These are phyloP conservation scores for Papilio elwesi DNA, from an alignment of 2,888 invertebrate genomes.

Conservation along the genomic window DNA sequence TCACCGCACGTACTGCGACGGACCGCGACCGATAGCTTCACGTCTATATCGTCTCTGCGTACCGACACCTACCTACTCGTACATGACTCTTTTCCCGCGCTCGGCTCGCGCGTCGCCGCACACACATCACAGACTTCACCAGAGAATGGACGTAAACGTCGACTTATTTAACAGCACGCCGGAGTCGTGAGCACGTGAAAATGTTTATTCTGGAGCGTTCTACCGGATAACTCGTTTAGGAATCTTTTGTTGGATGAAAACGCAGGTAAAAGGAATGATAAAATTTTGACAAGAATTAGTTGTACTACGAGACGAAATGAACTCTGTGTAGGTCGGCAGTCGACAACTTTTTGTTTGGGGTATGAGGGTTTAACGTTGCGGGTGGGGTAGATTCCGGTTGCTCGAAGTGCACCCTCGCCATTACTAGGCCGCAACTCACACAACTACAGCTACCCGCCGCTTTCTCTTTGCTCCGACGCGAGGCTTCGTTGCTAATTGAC, in stretches of 20 bases:
- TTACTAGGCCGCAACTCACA: constrained; percentile 64
- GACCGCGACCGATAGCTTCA: constrained; percentile 58
- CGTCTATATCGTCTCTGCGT: constrained; percentile 53
- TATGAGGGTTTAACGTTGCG: constrained; percentile 47
- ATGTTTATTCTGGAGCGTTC: constrained; percentile 60
- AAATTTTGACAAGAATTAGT: constrained; percentile 54
- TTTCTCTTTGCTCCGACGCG: constrained; percentile 54
- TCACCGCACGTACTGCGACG: constrained; percentile 64
- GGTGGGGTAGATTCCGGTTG: constrained; percentile 57
- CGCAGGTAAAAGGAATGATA: constrained; percentile 68
- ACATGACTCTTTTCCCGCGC: constrained; percentile 2
- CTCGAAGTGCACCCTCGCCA: constrained; percentile 67
- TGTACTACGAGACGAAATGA: constrained; percentile 51
- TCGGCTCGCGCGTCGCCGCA: not conserved
- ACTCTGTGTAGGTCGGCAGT: constrained; percentile 52
- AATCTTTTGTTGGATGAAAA: constrained; percentile 63
- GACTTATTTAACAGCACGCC: constrained; percentile 50
- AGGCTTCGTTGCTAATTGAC: constrained; percentile 74
- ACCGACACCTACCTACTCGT: constrained; percentile 45
- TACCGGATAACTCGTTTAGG: constrained; percentile 62
- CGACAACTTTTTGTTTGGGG: constrained; percentile 52
- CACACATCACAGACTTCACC: constrained; percentile 44
- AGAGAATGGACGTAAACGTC: constrained; percentile 51
- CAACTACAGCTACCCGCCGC: constrained; percentile 60
- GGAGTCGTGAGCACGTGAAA: constrained; percentile 46